Evolutionary conservation across 2,888 invertebrate species (phyloP).

Genomic region (Netelia virgata): DNA sequence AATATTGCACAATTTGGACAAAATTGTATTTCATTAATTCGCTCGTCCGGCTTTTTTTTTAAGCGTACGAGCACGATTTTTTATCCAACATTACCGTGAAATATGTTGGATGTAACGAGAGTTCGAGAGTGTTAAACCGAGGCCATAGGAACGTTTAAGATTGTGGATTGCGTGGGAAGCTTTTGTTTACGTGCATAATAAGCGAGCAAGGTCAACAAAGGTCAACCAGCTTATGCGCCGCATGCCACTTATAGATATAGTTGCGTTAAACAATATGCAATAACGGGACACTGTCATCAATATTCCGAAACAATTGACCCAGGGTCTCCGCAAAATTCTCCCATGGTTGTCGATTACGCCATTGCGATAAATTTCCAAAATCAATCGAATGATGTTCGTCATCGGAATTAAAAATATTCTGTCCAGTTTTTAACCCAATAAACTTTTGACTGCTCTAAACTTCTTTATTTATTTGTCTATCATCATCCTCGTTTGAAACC

Average conservation of each 20-base stretch:
- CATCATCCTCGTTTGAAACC: too few species aligned
- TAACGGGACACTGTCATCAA: background rate
- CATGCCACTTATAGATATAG: background rate
- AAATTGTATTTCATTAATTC: too few species aligned
- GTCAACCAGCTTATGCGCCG: background rate
- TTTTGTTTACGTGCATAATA: background rate
- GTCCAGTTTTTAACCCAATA: too few species aligned
- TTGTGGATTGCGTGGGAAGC: background rate
- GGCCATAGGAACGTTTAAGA: background rate
- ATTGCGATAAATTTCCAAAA: background rate
- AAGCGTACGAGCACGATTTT: background rate
- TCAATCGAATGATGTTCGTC: background rate
- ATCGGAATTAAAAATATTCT: background rate
- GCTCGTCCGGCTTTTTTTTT: too few species aligned
- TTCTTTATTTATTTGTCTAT: too few species aligned
- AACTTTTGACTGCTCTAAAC: too few species aligned
- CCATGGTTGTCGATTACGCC: background rate
- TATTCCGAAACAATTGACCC: background rate
- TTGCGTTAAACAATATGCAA: background rate
- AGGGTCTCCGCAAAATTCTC: background rate
- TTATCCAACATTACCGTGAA: background rate
- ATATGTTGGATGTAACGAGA: background rate
- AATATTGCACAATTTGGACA: too few species aligned
- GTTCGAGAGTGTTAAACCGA: background rate
- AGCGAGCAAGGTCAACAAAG: background rate